Evolutionary conservation across 2,888 invertebrate species (phyloP), one percentile per base, ranked within the genome.

Genomic region (Formica aserva): DNA sequence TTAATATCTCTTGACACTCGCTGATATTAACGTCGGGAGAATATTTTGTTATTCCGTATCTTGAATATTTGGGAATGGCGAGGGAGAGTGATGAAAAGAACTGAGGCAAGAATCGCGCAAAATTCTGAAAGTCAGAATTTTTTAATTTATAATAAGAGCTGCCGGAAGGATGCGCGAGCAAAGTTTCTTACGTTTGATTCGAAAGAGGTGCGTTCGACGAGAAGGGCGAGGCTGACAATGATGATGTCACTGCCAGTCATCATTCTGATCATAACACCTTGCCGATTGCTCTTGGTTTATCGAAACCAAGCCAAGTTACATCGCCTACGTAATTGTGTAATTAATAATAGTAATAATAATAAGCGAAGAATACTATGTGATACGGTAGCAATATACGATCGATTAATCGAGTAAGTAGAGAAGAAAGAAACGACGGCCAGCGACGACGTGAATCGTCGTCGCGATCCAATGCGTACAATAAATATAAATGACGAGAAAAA

Each of bases 311-410:
- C 48, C 45, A 67, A 57, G 48, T 75, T 63, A 65, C 63, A 55
- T 65, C 81, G 63, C 76, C 48, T 60, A 41, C 18, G 5, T 55
- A 77, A 65, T 81, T 82, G 83, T 82, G 29, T 78, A 74, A 82
- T 83, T 81, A 78, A 83, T 81, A 52, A 52, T 52, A 52, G 52
- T n/a, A 52, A 52, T 52, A 48, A 48, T 48, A 65, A 83, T 91
- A 87, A 86, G 86, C 75, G 85, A 87, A 89, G 85, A 87, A 89
- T 89, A 89, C 82, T 90, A 90, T 91, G 91, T 91, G 91, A 91
- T 91, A 91, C 84, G 88, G 84, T 92, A 92, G 91, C 91, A 91
- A 92, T 92, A 91, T 89, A 87, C 82, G 86, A 86, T 78, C 81
- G 86, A 86, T 84, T 85, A 83, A 85, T 60, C 77, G 66, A 86